phyloP scores from a whole-genome alignment of 2,797 vertebrate genomes.

The Pelobates cultripes region DNA sequence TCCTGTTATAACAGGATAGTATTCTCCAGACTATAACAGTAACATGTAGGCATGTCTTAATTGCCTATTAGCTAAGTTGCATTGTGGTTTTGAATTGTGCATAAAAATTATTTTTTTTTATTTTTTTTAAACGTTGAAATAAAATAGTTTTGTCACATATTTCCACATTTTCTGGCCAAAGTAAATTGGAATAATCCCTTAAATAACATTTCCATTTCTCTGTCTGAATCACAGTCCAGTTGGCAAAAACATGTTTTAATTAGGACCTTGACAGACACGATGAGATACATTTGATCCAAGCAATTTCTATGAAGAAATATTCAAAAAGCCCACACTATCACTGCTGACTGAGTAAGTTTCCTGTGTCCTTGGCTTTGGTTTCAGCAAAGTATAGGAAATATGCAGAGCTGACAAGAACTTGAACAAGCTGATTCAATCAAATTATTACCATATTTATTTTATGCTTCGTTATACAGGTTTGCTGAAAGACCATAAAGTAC shows the following conservation, averaged over 20 bases:
- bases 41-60: too few relatives aligned
- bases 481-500: slow-evolving; percentile 31
- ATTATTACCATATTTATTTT: slow-evolving; percentile 31
- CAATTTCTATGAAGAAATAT: slow-evolving; percentile 5
- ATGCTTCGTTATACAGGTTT: slow-evolving; percentile 15
- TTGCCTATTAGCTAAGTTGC: too few relatives aligned
- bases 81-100: too few relatives aligned
- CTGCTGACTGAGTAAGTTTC: slow-evolving; percentile 35
- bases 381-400: slow-evolving; percentile 25
- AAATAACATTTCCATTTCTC: too few relatives aligned
- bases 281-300: slow-evolving; percentile 24
- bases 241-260: background rate
- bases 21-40: too few relatives aligned
- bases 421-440: slow-evolving; percentile 48
- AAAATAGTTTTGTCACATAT: too few relatives aligned
- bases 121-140: too few relatives aligned
- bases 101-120: too few relatives aligned
- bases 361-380: slow-evolving; percentile 38
- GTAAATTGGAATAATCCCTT: too few relatives aligned
- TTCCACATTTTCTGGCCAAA: too few relatives aligned
- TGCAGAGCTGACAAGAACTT: slow-evolving; percentile 33
- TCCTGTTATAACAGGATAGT: too few relatives aligned
- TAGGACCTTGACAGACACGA: slow-evolving; percentile 1
- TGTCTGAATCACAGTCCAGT: background rate
- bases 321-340: slow-evolving; percentile 10